phyloP scores from a whole-genome alignment of 2,797 vertebrate genomes.

The Smutsia temminckii region DNA sequence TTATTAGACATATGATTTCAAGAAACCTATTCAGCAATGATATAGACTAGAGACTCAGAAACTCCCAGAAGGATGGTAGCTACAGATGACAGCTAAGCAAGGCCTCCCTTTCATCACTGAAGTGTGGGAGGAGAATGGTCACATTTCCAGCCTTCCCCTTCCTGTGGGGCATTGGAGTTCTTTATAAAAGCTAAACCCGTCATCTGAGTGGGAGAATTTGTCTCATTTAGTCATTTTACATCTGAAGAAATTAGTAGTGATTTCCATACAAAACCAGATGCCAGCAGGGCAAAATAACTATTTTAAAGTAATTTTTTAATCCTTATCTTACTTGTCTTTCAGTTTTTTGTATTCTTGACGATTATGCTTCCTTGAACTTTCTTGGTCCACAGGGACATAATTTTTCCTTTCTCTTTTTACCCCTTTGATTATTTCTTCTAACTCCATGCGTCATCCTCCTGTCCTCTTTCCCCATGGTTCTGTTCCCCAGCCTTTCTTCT shows the following conservation, averaged over 20 bases:
- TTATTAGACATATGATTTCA: background rate
- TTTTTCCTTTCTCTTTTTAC: background rate
- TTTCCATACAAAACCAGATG: background rate
- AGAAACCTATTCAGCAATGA: background rate
- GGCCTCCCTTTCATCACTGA: background rate
- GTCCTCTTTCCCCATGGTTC: background rate
- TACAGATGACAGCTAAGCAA: background rate
- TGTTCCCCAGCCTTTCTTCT: background rate
- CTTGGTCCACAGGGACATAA: background rate
- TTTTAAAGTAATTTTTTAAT: background rate
- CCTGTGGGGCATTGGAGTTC: background rate
- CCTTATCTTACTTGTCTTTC: background rate
- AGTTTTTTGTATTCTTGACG: background rate
- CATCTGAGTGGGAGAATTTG: conserved; percentile 6
- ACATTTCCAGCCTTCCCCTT: background rate
- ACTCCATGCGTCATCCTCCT: background rate
- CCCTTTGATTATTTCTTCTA: background rate
- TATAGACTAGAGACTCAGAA: background rate
- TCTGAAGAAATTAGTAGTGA: background rate
- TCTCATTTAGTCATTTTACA: conserved; percentile 30
- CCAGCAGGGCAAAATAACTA: background rate
- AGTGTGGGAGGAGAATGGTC: background rate
- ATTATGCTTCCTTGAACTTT: background rate
- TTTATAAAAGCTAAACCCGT: conserved; percentile 18
- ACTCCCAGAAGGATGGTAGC: background rate